Base-by-base conservation (phyloP, 2,797 vertebrate genomes). In the Clarias laeviceps region DNA sequence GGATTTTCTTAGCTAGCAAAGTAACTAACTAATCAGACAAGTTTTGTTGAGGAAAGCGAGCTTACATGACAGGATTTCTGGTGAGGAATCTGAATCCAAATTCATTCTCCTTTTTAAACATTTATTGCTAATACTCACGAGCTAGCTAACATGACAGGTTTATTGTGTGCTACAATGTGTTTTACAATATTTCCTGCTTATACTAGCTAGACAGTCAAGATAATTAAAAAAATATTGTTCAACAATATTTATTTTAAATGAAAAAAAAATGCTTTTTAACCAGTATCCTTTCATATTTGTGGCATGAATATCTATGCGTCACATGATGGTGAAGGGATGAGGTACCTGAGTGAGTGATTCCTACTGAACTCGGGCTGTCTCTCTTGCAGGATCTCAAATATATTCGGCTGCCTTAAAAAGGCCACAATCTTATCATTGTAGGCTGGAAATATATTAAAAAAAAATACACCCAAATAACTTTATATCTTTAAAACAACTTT, bases 351-450 rank as follows among this genome's bases (percentile, higher is more conserved):
- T 93, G 97, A 96, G 88, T 97, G 97, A 93, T 98, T 97, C 91
- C 97, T 95, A 90, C 91, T 95, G 84, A 99, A 94, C 89, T 98
- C 97, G 20, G 97, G 96, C 57, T 99, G 97, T 85, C 97, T 96
- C 88, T 99, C 97, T 91, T 98, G 97, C n/a, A 99, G 93, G 92
- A 98, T 97, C 95, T 99, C 97, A 89, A 96, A 97, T 90, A 98
- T 96, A 94, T 98, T 99, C 77, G 97, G 96, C 88, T 99, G 97
- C 74, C 97, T 95, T 78, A 99, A 93, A 93, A 98, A 99, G 0
- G 97, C 96, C 91, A 99, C 97, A 20, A 99, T 99, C 93, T 99
- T 99, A 88, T 99, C 97, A 84, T 98, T 99, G 93, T 99, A 99
- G 87, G 97, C 97, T 89, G 29, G 2, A 29, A 62, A 84, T 37